Evolutionary conservation across 2,888 invertebrate species (phyloP), one percentile per base, ranked within the genome.

Genomic region (Steromphala cineraria): DNA sequence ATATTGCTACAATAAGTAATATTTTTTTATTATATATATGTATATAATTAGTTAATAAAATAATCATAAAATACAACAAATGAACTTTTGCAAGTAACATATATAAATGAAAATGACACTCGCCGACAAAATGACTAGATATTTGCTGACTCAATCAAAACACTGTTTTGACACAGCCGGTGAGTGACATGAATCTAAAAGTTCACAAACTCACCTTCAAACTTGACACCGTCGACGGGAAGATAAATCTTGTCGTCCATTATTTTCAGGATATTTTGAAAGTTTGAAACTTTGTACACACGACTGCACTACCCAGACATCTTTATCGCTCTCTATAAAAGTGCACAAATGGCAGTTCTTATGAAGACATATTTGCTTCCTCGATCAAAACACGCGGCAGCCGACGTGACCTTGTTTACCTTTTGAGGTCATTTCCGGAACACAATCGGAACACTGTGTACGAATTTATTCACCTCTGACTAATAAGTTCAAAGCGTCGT

Each of bases 171-270:
- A 36, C 15, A 40, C 7, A 31, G 15, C 36, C 8, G 36, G 46
- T 10, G 10, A 10, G 46, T 46, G 46, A 46, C 46, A 46, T 5
- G 36, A n/a, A 36, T 36, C 36, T 36, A 4, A 7, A 36, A 36
- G 36, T 36, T 36, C 36, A 36, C 46, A 46, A 52, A 75, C 28
- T 55, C 55, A 82, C 82, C 80, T 53, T 40, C 67, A 76, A 80
- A 78, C 15, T 75, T 52, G 36, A 82, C 56, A 10, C 75, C 71
- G 3, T 62, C 40, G 15, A 81, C 79, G 10, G 79, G 83, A 53
- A 83, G 40, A 53, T 62, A 82, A 36, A 82, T 80, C 13, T 79
- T 67, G 15, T 79, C 75, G 21, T 78, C 80, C 82, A 82, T 82
- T 2, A 28, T 4, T n/a, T 28, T 7, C 24, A 15, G 24, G 62